Evolutionary conservation across 2,888 invertebrate species (phyloP), one percentile per base, ranked within the genome.

Genomic region (Lithophane leautieri): DNA sequence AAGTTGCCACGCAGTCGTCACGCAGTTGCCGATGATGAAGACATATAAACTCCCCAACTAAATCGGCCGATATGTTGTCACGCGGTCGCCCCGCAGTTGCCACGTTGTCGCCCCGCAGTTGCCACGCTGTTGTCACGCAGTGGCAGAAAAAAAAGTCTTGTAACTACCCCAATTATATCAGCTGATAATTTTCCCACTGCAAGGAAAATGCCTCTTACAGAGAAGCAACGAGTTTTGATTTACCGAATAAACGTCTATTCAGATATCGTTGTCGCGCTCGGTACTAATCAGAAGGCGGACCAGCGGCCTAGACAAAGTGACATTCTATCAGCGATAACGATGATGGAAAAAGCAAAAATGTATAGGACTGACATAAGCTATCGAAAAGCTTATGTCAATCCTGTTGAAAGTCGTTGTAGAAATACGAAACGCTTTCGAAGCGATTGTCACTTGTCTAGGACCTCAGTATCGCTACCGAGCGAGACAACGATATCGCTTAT

Each of bases 71-170:
- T 58, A 58, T 16, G 28, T 76, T n/a, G 68, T 14, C 34, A 16
- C 63, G 81, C 78, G 56, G 47, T 62, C 14, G 19, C 14, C 25
- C 40, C 60, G 70, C 81, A 78, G 47, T 78, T 28, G 63, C n/a
- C 7, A 42, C 72, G 72, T n/a, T 54, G 47, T 62, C 14, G 19
- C 14, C 25, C 40, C 60, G 70, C 81, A 78, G 47, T 78, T 28
- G 63, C n/a, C 7, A 42, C 72, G 72, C 78, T 73, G 42, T 56
- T 28, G 63, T 22, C 54, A 70, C 71, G 73, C 73, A 60, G 60
- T 75, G n/a, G 71, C 25, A 22, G 34, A 40, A 25, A 54, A 22
- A 19, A 8, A 68, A 60, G 22, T 54, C 9, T 40, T 65, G 4
- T 34, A 6, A 67, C n/a, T 44, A 75, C 2, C 0, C 22, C 7